Base-by-base conservation (phyloP, 1,140 invertebrate genomes). In the Calycopis cecrops region DNA sequence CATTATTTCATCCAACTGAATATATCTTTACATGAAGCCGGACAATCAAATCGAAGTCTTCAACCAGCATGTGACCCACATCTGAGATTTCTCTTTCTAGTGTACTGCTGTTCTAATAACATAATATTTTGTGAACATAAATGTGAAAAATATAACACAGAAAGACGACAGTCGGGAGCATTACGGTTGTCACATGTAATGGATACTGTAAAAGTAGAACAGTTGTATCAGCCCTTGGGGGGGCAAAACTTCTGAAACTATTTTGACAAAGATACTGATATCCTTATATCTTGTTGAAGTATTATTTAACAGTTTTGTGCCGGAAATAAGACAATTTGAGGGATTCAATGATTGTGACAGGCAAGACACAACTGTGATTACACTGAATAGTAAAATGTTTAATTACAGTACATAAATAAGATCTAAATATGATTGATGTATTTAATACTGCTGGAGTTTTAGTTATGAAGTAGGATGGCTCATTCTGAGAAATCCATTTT, bases 41-140 rank as follows among this genome's bases (percentile, higher is more conserved):
- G 61, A 57, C 59, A 57, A 72, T 63, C 68, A 67, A 60, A 57
- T 52, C 61, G 55, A 69, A 57, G 73, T 71, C 61, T 72, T 76
- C 71, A 85, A 85, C 88, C 88, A 89, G 88, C 88, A 90, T 90
- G 88, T 90, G 89, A 90, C 89, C 89, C 88, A 85, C 87, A 88
- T 90, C 82, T 86, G 79, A 87, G 85, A 86, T 89, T 88, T 88
- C 79, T 79, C 77, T 75, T 79, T 71, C 67, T 79, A 76, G 69
- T 77, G 65, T 65, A 70, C 63, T 58, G 67, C 62, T 66, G 59
- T 58, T 68, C 52, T 61, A 60, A 57, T 65, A 54, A 56, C 71
- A 55, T 68, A 60, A 62, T 48, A 62, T 60, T 58, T 48, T 17
- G 37, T 40, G 59, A 58, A 58, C 35, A 48, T 9, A 35, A 35